Conservation (phyloP, 2,797 vertebrate species). For the Leuciscus waleckii region DNA sequence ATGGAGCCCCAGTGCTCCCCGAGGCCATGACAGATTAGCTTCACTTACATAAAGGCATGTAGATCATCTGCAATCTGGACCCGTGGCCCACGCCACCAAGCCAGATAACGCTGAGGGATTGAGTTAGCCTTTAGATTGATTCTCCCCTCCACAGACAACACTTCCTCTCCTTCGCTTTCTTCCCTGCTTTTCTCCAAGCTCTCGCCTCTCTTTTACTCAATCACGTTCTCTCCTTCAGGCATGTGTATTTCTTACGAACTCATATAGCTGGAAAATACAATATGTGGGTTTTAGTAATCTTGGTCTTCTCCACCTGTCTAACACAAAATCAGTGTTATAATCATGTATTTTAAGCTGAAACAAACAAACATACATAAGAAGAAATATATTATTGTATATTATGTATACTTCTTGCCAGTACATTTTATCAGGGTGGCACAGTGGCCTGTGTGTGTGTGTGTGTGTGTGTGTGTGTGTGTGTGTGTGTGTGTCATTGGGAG, state of each 20-base stretch:
- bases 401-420: background rate
- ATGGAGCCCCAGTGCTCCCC: constrained; percentile 49
- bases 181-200: constrained; percentile 10
- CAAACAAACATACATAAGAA: background rate
- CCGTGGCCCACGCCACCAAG: constrained; percentile 58
- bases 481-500: no score
- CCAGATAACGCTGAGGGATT: constrained; percentile 68
- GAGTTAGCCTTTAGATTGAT: constrained; percentile 68
- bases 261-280: constrained; percentile 18
- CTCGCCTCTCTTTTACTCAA: background rate
- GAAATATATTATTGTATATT: background rate
- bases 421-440: background rate
- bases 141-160: constrained; percentile 48
- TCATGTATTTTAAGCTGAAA: background rate
- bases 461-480: no score
- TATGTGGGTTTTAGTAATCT: background rate
- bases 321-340: background rate
- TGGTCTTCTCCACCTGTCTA: background rate
- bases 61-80: constrained; percentile 74
- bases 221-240: constrained; percentile 20
- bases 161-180: constrained; percentile 36
- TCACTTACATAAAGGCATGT: constrained; percentile 72
- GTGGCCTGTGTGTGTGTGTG: background rate
- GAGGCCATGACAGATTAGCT: constrained; percentile 70
- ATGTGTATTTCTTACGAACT: constrained; percentile 25